Evolutionary conservation across 1,140 invertebrate species (phyloP), one percentile per base, ranked within the genome.

Genomic region (Diachasma alloeum): DNA sequence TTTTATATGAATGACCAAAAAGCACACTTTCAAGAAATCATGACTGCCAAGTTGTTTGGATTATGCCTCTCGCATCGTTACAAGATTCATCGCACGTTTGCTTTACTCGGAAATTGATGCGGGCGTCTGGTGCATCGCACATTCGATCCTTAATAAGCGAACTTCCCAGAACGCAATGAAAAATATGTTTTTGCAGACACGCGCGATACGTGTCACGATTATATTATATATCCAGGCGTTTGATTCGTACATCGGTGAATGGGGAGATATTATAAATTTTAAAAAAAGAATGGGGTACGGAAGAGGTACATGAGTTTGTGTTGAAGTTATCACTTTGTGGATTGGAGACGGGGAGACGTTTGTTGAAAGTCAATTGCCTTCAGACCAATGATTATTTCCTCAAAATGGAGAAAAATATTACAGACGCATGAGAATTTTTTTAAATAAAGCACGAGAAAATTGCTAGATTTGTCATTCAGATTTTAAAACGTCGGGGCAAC

Each of bases 151-250:
- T 81, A 81, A 81, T 81, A 81, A 81, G 79, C 77, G 70, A 80
- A 81, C 76, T 87, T 87, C 85, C 79, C 73, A 75, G 85, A 87
- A 87, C 80, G 80, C 81, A 81, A 83, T 83, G 84, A 82, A 87
- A 85, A 85, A 86, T 84, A 86, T 86, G 81, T 83, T 84, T 85
- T 84, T 82, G 84, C 82, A 85, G 81, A 81, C 84, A 85, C 82
- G 85, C 81, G 81, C 79, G 79, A 78, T 83, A 86, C 85, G 85
- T 86, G 85, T 86, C 79, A 81, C 84, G 85, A 86, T 86, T 86
- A 82, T 81, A 82, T 86, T 86, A 86, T 85, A 84, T 77, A 67
- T 46, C 53, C 26, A 42, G 17, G 19, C 31, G 22, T 44, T 48
- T 48, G 11, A 53, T 53, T 53, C 48, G n/a, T 53, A 46, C 44